Conservation (phyloP, 2,888 invertebrate species). For the Xestia sexstrigata region DNA sequence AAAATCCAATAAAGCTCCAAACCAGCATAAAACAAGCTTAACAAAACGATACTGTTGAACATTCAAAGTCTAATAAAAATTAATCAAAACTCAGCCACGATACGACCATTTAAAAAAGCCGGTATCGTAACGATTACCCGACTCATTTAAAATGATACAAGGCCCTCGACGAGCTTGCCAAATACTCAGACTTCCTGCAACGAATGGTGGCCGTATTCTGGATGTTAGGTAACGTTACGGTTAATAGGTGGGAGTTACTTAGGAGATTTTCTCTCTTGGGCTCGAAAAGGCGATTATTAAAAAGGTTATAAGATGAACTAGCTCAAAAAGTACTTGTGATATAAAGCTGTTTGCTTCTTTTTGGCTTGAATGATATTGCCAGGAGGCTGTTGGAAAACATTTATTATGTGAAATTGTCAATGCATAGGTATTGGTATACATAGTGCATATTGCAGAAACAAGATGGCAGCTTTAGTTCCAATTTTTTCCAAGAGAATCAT, state of each 20-base stretch:
- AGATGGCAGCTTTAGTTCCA: not conserved
- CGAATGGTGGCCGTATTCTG: conserved; percentile 68
- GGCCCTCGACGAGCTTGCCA: conserved; percentile 83
- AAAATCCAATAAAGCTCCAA: conserved; percentile 30
- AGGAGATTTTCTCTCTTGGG: not conserved
- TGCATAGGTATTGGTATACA: not conserved
- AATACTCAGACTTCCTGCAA: conserved; percentile 80
- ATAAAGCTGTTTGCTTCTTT: not conserved
- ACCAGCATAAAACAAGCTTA: conserved; percentile 43
- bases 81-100: conserved; percentile 57
- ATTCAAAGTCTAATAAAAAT: conserved; percentile 65
- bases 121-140: conserved; percentile 81
- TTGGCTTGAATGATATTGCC: not conserved
- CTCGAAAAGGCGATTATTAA: not conserved
- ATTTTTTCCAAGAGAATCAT: not conserved
- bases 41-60: conserved; percentile 50
- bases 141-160: conserved; percentile 89
- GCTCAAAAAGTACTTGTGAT: not conserved
- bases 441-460: too few species aligned
- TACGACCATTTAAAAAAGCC: conserved; percentile 73
- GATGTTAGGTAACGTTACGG: conserved; percentile 23
- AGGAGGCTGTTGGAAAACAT: not conserved
- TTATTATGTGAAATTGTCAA: not conserved
- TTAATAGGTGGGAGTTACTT: not conserved
- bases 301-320: not conserved